Percentiles rank a stretch among this genome's conserved stretches.
These are phyloP conservation scores for Acanthisitta chloris DNA, from an alignment of 2,113 vertebrate species.

Conservation along the genomic window DNA sequence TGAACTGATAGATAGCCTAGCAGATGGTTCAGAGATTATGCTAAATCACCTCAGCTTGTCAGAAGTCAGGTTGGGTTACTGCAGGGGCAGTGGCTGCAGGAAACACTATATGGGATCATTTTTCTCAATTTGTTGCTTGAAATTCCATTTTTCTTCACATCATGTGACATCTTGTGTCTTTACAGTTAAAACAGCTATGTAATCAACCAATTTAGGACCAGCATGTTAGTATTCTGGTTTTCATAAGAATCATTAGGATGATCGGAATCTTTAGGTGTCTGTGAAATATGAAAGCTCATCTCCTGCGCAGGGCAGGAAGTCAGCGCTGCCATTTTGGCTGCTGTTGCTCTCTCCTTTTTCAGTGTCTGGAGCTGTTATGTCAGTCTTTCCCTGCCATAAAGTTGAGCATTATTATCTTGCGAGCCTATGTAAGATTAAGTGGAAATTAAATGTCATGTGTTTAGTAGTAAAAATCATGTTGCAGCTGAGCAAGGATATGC, in stretches of 20 bases:
- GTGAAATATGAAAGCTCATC: neutral
- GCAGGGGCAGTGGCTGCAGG: neutral
- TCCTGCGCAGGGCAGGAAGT: neutral
- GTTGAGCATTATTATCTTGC: neutral
- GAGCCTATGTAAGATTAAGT: neutral
- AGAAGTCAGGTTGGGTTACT: neutral
- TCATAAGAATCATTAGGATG: neutral
- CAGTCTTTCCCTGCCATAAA: neutral
- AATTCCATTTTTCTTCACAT: constrained; percentile 13
- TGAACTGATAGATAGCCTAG: neutral
- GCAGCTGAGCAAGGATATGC: neutral
- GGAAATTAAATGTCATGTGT: neutral
- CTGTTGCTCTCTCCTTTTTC: neutral
- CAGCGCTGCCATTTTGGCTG: neutral
- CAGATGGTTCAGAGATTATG: constrained; percentile 1
- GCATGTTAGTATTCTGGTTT: neutral
- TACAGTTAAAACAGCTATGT: neutral
- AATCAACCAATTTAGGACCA: neutral
- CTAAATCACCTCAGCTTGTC: neutral
- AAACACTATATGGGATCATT: neutral
- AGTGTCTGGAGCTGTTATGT: neutral
- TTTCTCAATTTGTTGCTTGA: neutral
- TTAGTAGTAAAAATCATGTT: neutral
- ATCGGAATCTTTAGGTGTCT: neutral
- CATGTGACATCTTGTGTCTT: neutral